These are phyloP conservation scores for Neopipo cinnamomea DNA, from an alignment of 2,113 vertebrate genomes.

Conservation along the genomic window DNA sequence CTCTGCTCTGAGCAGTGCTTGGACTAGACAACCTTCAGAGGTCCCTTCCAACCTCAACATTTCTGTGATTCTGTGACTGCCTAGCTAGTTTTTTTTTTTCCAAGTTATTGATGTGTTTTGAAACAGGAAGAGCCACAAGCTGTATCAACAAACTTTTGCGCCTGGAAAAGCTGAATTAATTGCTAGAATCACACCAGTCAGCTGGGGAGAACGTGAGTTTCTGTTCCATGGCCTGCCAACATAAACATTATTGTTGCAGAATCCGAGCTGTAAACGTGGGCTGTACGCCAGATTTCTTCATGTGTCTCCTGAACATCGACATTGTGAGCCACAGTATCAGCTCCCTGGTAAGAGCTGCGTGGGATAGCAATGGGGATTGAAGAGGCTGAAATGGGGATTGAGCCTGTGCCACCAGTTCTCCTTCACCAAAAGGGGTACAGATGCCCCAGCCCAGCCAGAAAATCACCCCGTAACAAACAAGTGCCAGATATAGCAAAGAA, in stretches of 20 bases:
- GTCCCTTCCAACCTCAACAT: background rate
- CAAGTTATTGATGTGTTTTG: background rate
- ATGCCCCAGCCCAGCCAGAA: background rate
- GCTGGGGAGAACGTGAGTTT: background rate
- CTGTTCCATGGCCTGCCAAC: background rate
- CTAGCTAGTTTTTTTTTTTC: background rate
- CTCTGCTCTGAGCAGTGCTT: background rate
- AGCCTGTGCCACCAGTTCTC: background rate
- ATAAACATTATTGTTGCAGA: conserved; percentile 17
- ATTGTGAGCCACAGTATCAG: background rate
- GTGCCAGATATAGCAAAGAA: background rate
- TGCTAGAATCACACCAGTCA: conserved; percentile 37
- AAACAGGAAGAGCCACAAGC: conserved; percentile 47
- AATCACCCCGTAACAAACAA: background rate
- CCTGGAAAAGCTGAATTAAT: conserved; percentile 47
- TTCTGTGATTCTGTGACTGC: background rate
- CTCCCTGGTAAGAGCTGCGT: background rate
- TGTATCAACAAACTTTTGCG: conserved; percentile 40
- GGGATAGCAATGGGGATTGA: background rate
- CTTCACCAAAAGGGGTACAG: accelerated
- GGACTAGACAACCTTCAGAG: background rate
- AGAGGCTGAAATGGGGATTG: background rate
- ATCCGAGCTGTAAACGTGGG: background rate
- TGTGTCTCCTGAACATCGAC: background rate
- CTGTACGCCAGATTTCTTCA: background rate